Evolutionary conservation across 1,140 invertebrate species (phyloP).

Genomic region (Portunus trituberculatus): DNA sequence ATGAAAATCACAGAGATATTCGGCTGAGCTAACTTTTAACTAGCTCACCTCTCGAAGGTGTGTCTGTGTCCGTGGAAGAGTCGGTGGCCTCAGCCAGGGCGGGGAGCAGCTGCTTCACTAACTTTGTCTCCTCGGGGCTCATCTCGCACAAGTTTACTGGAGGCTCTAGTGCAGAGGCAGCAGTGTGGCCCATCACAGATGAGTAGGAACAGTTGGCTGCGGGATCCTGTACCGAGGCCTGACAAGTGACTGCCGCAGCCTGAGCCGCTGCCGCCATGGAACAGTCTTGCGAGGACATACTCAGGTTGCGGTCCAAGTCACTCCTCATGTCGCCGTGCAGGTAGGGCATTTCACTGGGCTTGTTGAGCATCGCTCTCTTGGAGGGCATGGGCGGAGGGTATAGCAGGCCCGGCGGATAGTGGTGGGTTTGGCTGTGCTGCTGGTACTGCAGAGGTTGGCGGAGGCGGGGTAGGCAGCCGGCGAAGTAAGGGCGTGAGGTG

Average conservation of each 20-base stretch:
- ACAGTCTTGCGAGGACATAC: not conserved
- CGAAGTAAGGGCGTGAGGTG: slow-evolving; percentile 59
- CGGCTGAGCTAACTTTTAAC: not conserved
- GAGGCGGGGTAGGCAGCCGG: not conserved
- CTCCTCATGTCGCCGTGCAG: not conserved
- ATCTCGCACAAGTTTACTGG: slow-evolving; percentile 55
- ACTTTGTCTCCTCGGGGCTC: slow-evolving; percentile 62
- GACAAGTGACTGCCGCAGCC: not conserved
- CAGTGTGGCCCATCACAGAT: not conserved
- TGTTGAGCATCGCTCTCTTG: slow-evolving; percentile 59
- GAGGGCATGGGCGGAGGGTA: slow-evolving; percentile 36
- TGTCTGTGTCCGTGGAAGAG: slow-evolving; percentile 44
- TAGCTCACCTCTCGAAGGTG: slow-evolving; percentile 67
- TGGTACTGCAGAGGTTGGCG: slow-evolving; percentile 40
- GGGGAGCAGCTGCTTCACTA: slow-evolving; percentile 65
- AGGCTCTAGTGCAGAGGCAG: not conserved
- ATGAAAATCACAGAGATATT: not conserved
- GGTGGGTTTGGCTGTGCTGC: not conserved
- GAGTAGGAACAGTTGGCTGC: not conserved
- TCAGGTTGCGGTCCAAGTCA: not conserved
- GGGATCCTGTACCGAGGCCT: not conserved
- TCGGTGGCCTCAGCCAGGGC: slow-evolving; percentile 49
- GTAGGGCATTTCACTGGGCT: slow-evolving; percentile 44
- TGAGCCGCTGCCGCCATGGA: not conserved
- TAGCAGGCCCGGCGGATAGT: not conserved